Evolutionary conservation across 2,888 invertebrate genomes (phyloP), one percentile per base, ranked within the genome.

Genomic region (Anoplius nigerrimus): DNA sequence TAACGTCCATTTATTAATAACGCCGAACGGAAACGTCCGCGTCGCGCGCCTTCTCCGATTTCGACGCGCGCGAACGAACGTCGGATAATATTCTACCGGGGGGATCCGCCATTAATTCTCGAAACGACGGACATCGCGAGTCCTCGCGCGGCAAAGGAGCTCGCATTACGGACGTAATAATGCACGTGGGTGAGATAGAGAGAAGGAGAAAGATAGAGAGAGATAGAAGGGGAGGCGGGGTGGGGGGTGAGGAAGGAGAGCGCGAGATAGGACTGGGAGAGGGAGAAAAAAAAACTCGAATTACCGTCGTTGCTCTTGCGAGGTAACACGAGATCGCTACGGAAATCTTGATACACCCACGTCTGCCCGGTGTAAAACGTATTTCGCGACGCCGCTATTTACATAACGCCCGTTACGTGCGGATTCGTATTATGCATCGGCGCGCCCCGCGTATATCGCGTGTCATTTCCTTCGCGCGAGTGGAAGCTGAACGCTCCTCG

Each of bases 281-380:
- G 34, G 24, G 6, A 5, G 43, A 66, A 70, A 64, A 67, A 59
- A 67, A 70, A 60, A 56, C 52, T 66, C 64, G 63, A 74, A 75
- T 71, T 71, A 72, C 76, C 70, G 68, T 66, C 63, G 56, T 67
- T 66, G 70, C 43, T 63, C 56, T 62, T 34, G 34, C 34, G 63
- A 66, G 66, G 82, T 83, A 80, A 82, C 77, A 73, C 81, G 84
- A 81, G 84, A 84, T 79, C 79, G 80, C 79, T 80, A 78, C 76
- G 83, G 82, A 84, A 84, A 83, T 84, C 80, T 83, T 79, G 82
- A 80, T 81, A 81, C 81, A 79, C 82, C 82, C 80, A 81, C 80
- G 79, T 79, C 68, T 73, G 8, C 11, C 16, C n/a, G n/a, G 67
- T 74, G 76, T 70, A 79, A 78, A 72, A 74, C 69, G 73, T 75